phyloP scores from a whole-genome alignment of 2,888 invertebrate species.

The Exephanes ischioxanthus region DNA sequence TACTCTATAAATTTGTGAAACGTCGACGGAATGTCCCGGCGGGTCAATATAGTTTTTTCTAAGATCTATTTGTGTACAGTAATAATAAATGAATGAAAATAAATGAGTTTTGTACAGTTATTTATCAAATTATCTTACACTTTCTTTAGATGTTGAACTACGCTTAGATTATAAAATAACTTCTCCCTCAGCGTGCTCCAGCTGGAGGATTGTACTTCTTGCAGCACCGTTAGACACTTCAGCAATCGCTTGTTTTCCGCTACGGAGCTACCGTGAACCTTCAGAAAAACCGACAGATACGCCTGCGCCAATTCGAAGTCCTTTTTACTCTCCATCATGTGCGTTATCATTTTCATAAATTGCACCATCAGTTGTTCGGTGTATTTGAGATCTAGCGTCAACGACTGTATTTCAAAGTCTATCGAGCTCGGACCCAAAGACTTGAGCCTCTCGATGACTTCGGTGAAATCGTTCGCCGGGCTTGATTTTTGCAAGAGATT shows the following conservation, averaged over 20 bases:
- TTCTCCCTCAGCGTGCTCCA: slow-evolving; percentile 90
- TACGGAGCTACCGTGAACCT: slow-evolving; percentile 90
- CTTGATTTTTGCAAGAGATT: slow-evolving; percentile 87
- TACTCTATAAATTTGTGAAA: slow-evolving; percentile 1
- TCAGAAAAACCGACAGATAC: slow-evolving; percentile 95
- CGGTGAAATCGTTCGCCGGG: slow-evolving; percentile 86
- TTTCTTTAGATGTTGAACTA: slow-evolving; percentile 91
- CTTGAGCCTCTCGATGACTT: slow-evolving; percentile 89
- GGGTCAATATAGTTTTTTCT: slow-evolving; percentile 34
- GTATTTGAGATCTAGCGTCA: slow-evolving; percentile 91
- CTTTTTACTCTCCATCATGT: slow-evolving; percentile 90
- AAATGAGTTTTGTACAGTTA: slow-evolving; percentile 63
- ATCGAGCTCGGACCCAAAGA: slow-evolving; percentile 92
- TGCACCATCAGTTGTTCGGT: slow-evolving; percentile 90
- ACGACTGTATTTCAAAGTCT: slow-evolving; percentile 94
- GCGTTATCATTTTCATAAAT: slow-evolving; percentile 91
- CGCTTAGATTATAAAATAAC: slow-evolving; percentile 91
- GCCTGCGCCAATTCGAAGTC: slow-evolving; percentile 97
- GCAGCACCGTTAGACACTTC: slow-evolving; percentile 86
- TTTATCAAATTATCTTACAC: slow-evolving; percentile 74
- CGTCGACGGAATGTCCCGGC: not conserved
- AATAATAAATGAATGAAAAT: slow-evolving; percentile 22
- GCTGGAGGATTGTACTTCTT: slow-evolving; percentile 87
- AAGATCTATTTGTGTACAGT: slow-evolving; percentile 48
- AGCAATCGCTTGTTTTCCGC: slow-evolving; percentile 87